Percentiles rank a stretch among this genome's conserved stretches.
Conservation (phyloP, 2,888 invertebrate genomes). For the Trichogramma dendrolimi region DNA sequence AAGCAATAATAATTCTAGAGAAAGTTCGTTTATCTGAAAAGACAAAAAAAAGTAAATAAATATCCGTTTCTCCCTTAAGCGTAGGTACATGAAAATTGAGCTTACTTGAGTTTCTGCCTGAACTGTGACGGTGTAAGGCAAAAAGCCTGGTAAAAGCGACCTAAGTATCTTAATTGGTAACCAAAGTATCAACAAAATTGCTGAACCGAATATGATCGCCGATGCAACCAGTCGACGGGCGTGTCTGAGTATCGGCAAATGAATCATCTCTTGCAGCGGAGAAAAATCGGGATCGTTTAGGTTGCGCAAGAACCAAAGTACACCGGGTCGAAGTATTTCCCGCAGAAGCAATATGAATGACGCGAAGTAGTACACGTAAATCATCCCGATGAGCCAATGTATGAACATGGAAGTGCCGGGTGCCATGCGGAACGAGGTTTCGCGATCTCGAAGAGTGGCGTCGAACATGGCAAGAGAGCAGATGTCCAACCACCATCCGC, state of each 20-base stretch:
- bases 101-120: slow-evolving; percentile 73
- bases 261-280: slow-evolving; percentile 99
- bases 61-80: neutral
- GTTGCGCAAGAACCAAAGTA: slow-evolving; percentile 96
- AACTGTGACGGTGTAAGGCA: slow-evolving; percentile 89
- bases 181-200: slow-evolving; percentile 94
- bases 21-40: slow-evolving; percentile 79
- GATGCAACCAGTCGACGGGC: slow-evolving; percentile 86
- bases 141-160: slow-evolving; percentile 75
- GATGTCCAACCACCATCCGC: slow-evolving; percentile 99
- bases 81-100: slow-evolving; percentile 22
- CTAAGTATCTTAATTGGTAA: slow-evolving; percentile 85
- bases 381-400: slow-evolving; percentile 99
- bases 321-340: slow-evolving; percentile 93
- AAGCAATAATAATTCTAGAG: slow-evolving; percentile 82
- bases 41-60: neutral
- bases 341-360: slow-evolving; percentile 88
- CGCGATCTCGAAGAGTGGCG: slow-evolving; percentile 81
- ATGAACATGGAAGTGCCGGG: slow-evolving; percentile 97
- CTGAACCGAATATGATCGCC: slow-evolving; percentile 92
- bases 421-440: slow-evolving; percentile 81
- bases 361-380: slow-evolving; percentile 98
- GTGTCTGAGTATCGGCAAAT: slow-evolving; percentile 87
- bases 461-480: slow-evolving; percentile 92
- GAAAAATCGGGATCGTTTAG: slow-evolving; percentile 99